Conservation (phyloP, 2,888 invertebrate species). For the Cinara cedri region DNA sequence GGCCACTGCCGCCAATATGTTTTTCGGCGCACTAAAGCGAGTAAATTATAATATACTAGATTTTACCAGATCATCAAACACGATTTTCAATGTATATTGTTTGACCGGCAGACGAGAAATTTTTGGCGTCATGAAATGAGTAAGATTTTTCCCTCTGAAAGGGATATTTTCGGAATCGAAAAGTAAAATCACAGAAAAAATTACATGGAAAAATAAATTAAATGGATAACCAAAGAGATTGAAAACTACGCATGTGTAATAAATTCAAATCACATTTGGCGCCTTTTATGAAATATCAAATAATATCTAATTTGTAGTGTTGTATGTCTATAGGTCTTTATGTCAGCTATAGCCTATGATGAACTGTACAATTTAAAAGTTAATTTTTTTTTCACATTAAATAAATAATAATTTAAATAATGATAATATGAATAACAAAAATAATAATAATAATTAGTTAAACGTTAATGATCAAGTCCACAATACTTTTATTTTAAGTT, state of each 20-base stretch:
- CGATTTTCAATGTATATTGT: not conserved
- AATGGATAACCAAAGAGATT: conserved; percentile 34
- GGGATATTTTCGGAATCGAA: not conserved
- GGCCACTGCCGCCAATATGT: not conserved
- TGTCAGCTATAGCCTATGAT: no score
- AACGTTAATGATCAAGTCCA: no score
- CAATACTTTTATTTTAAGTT: no score
- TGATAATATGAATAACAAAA: no score
- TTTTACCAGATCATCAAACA: not conserved
- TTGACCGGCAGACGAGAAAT: not conserved
- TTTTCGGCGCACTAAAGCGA: not conserved
- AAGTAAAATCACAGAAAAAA: not conserved
- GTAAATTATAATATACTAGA: not conserved
- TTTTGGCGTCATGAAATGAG: not conserved
- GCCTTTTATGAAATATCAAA: conserved; percentile 25
- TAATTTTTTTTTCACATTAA: no score
- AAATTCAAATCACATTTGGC: conserved; percentile 9
- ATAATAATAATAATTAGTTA: no score
- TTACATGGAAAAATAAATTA: not conserved
- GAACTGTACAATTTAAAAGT: no score
- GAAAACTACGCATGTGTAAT: not conserved
- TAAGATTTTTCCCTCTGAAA: not conserved
- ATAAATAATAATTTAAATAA: no score
- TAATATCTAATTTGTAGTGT: no score
- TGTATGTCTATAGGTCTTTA: no score